These are phyloP conservation scores for Hyphantria cunea DNA, from an alignment of 1,140 invertebrate genomes.

Conservation along the genomic window DNA sequence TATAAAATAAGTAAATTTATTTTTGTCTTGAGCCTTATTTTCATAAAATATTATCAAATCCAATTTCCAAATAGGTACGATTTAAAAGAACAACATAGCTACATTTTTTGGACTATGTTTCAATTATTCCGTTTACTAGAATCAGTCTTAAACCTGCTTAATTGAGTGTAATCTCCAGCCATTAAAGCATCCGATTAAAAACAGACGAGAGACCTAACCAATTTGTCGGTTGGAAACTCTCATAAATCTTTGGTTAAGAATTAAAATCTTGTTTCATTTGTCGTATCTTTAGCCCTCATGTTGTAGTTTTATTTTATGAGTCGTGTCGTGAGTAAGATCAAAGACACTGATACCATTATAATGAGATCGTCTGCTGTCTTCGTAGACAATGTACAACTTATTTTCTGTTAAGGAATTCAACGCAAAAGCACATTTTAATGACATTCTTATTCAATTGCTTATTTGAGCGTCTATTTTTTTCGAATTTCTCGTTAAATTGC, in stretches of 20 bases:
- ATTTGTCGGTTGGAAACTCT: background rate
- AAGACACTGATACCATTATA: slow-evolving; percentile 28
- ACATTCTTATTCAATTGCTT: background rate
- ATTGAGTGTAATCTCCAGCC: no score
- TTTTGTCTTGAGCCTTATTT: no score
- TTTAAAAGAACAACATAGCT: no score
- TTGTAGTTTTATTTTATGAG: background rate
- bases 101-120: no score
- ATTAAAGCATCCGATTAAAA: no score
- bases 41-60: no score
- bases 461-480: background rate
- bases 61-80: no score
- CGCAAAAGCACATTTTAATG: background rate
- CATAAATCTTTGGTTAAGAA: slow-evolving; percentile 1
- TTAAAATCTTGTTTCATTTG: slow-evolving; percentile 4
- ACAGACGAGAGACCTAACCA: background rate
- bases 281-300: slow-evolving; percentile 2
- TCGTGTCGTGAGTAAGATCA: slow-evolving; percentile 19
- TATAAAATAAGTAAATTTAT: no score
- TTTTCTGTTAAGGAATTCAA: slow-evolving; percentile 10
- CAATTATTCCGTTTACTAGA: no score
- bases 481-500: background rate
- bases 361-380: slow-evolving; percentile 25
- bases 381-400: slow-evolving; percentile 19
- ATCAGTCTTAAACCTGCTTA: no score